These are phyloP conservation scores for Gambusia affinis DNA, from an alignment of 2,113 vertebrate species.

Conservation along the genomic window DNA sequence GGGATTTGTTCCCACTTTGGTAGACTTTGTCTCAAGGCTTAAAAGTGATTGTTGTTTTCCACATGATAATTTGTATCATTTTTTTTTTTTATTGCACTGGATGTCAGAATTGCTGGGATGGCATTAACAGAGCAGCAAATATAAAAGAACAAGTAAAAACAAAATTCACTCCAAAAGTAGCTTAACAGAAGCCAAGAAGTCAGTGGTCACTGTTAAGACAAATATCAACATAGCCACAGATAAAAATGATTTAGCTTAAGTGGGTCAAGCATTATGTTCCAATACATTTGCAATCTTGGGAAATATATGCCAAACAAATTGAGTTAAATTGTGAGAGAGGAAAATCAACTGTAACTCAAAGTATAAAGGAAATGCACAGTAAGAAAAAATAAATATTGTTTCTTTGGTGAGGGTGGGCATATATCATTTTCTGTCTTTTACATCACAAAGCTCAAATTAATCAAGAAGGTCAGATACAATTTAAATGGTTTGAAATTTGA, in stretches of 20 bases:
- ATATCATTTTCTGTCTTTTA: conserved; percentile 60
- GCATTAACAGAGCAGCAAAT: conserved; percentile 19
- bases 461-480: conserved; percentile 66
- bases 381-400: conserved; percentile 14
- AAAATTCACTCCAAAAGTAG: background rate
- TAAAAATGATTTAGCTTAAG: conserved; percentile 4
- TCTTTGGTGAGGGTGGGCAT: conserved; percentile 34
- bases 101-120: conserved; percentile 38
- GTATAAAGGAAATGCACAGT: conserved; percentile 8
- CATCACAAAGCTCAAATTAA: conserved; percentile 63
- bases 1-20: conserved; percentile 66
- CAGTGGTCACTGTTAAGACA: conserved; percentile 16
- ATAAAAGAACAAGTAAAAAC: conserved; percentile 7
- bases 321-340: conserved; percentile 5
- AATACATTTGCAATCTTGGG: conserved; percentile 27
- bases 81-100: conserved; percentile 33
- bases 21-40: conserved; percentile 66
- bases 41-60: conserved; percentile 41
- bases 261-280: conserved; percentile 22
- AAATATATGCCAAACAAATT: conserved; percentile 22
- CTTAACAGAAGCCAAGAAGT: background rate
- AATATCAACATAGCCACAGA: conserved; percentile 19
- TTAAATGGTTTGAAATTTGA: conserved; percentile 68
- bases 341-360: conserved; percentile 16
- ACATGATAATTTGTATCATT: conserved; percentile 59